Evolutionary conservation across 2,797 vertebrate species (phyloP).

Genomic region (Champsocephalus gunnari): DNA sequence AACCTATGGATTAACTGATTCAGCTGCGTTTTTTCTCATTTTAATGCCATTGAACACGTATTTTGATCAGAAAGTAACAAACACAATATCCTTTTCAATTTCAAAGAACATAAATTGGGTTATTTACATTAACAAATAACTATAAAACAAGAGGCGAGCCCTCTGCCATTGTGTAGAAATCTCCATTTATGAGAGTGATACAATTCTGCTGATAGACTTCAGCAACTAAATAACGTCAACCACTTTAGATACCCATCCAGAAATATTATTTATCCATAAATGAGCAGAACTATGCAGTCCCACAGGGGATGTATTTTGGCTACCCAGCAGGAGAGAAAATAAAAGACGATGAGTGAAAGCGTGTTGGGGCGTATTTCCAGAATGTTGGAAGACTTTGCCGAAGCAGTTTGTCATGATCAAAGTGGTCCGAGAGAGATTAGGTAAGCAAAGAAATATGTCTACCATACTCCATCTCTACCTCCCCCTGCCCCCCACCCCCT

Average conservation of each 20-base stretch:
- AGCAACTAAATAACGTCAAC: constrained; percentile 33
- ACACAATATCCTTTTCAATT: no score
- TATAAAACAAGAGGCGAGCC: constrained; percentile 7
- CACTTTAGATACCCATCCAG: background rate
- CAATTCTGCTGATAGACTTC: constrained; percentile 14
- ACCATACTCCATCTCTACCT: constrained; percentile 13
- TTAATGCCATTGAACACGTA: no score
- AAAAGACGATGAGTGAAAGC: constrained; percentile 6
- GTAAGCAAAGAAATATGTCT: constrained; percentile 62
- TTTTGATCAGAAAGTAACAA: no score
- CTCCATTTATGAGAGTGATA: constrained; percentile 22
- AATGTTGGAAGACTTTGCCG: constrained; percentile 33
- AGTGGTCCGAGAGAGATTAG: constrained; percentile 57
- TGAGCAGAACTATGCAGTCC: constrained; percentile 1
- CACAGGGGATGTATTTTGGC: background rate
- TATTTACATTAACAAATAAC: no score
- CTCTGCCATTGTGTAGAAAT: constrained; percentile 15
- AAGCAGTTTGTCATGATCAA: constrained; percentile 63
- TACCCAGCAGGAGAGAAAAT: background rate
- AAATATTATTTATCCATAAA: constrained; percentile 17
- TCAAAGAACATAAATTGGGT: no score
- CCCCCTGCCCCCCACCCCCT: constrained; percentile 11
- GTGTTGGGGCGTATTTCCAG: background rate
- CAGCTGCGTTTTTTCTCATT: no score
- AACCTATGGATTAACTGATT: no score